Evolutionary conservation across 2,797 vertebrate species (phyloP), one percentile per base, ranked within the genome.

Genomic region (Pristis pectinata): DNA sequence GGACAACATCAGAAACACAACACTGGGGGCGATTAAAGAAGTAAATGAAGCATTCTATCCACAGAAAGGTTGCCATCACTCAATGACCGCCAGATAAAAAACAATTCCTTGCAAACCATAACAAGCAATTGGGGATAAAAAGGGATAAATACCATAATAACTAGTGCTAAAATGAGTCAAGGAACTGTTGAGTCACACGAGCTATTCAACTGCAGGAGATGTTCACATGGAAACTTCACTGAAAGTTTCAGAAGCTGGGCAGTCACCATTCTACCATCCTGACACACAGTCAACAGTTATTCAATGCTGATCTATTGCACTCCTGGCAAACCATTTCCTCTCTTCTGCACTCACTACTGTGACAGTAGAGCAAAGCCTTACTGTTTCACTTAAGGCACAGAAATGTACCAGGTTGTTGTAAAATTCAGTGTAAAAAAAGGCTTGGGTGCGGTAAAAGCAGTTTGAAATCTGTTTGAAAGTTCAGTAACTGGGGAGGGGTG

Each of bases 201-300:
- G 44, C 80, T 49, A 17, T 49, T 24, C 37, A 49, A 24, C 49
- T 53, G 22, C 2, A 37, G 11, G 30, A 37, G 34, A 64, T 64
- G 56, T 91, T 91, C 87, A 64, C 87, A 27, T 49, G 17, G 59
- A 64, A 91, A 91, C 87, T 91, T 91, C n/a, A 91, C 59, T 22
- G 87, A 53, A 19, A 64, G 87, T 24, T 15, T 61, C 34, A 61
- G 56, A 91, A 91, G 64, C 30, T 64, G 6, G 53, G 59, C 87
- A 37, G n/a, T 64, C 56, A 8, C 87, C 56, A 64, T 87, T n/a
- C 59, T 13, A 61, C 30, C 34, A 4, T 37, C 59, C 30, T 91
- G 59, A 1, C 87, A 9, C 53, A 64, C 56, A 61, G 34, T 87
- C 30, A 37, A 79, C 15, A 79, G 13, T 17, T 15, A 64, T 15